Evolutionary conservation across 2,888 invertebrate species (phyloP), one percentile per base, ranked within the genome.

Genomic region (Aleiodes leptofemur): DNA sequence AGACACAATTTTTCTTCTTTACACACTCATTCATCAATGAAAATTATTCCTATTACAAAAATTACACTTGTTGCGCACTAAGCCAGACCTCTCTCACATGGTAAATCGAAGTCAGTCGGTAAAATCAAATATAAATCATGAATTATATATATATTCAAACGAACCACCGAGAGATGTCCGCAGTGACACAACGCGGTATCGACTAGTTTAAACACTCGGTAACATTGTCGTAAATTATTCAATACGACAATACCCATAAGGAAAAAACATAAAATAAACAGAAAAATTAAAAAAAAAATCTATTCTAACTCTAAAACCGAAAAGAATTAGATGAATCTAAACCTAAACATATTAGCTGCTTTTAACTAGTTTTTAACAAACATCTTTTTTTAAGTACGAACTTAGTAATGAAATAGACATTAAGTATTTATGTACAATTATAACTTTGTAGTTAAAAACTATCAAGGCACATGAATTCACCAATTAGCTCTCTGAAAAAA

Each of bases 341-440:
- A 43, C 48, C 13, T 68, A 51, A 14, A 51, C 31, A 51, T 3
- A 13, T 64, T 48, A 68, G 68, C 68, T 68, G 31, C 51, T 51
- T 14, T 34, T 29, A 50, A 51, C 50, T 50, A 51, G 51, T 51
- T 50, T n/a, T 13, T 23, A 23, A 68, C 13, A 16, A 53, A 81
- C 83, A 83, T 77, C 77, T 71, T 64, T 77, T 74, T 31, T 50
- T 57, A 29, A 71, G 34, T 64, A 74, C 78, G 76, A 69, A 74
- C 50, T 70, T 76, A 68, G 76, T 73, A 66, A 69, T 74, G 11
- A 56, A 69, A 51, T 69, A 72, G 57, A 66, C 66, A 48, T 43
- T 69, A 73, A 23, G 66, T 64, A 76, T 69, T 68, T 68, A 68
- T 51, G n/a, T 51, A 51, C 68, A 51, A 68, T 23, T 68, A 51